A percentile compares a stretch with the other conserved stretches of the same genome.
These are phyloP conservation scores for Caracal caracal DNA, from an alignment of 2,113 vertebrate species.

Conservation along the genomic window DNA sequence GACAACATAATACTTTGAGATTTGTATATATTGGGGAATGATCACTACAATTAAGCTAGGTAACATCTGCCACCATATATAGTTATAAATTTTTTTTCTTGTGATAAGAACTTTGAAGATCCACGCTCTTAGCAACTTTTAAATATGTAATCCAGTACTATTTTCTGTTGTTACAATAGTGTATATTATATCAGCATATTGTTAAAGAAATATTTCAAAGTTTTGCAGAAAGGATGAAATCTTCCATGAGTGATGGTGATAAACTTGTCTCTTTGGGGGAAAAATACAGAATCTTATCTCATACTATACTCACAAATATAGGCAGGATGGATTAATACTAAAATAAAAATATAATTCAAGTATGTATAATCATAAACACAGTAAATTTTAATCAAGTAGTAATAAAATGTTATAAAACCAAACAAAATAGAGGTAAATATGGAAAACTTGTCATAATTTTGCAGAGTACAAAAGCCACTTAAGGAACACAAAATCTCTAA, in stretches of 20 bases:
- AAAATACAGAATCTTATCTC: neutral
- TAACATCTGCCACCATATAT: neutral
- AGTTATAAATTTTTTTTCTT: neutral
- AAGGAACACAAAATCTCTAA: neutral
- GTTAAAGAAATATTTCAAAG: neutral
- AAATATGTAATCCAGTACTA: neutral
- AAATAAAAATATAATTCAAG: neutral
- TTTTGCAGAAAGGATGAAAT: neutral
- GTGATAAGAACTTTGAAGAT: neutral
- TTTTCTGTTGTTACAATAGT: neutral
- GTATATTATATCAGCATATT: neutral
- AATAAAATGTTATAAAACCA: neutral
- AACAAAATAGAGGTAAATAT: neutral
- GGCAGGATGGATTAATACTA: neutral
- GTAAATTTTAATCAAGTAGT: neutral
- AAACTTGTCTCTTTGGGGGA: neutral
- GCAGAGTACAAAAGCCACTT: neutral
- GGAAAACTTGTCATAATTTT: neutral
- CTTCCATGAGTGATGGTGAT: neutral
- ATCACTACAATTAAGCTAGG: neutral
- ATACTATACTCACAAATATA: neutral
- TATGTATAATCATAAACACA: neutral
- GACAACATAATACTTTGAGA: neutral
- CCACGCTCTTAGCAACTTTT: neutral
- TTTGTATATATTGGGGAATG: neutral